A percentile compares a stretch with the other conserved stretches of the same genome.
Conservation (phyloP, 2,113 vertebrate species). For the Cyanoderma ruficeps region DNA sequence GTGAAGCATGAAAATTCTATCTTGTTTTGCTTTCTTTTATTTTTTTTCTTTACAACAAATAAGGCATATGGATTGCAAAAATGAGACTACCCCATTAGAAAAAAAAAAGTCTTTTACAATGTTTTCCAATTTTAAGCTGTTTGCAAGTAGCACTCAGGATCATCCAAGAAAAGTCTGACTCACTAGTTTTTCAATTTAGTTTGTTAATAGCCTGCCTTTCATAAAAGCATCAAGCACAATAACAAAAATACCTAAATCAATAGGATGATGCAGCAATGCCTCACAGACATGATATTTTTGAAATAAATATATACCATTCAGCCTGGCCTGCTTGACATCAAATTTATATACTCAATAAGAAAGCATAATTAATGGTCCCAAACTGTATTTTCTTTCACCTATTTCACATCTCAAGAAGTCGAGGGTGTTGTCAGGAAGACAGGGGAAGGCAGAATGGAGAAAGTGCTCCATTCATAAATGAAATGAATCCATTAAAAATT, state of each 20-base stretch:
- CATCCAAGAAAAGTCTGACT: constrained; percentile 71
- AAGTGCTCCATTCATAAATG: constrained; percentile 59
- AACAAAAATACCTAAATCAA: constrained; percentile 81
- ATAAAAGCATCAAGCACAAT: constrained; percentile 80
- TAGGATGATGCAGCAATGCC: constrained; percentile 76
- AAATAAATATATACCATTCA: constrained; percentile 80
- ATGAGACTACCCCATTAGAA: constrained; percentile 68
- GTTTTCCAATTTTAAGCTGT: constrained; percentile 72
- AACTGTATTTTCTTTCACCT: constrained; percentile 74
- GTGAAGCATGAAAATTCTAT: constrained; percentile 69
- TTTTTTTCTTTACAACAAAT: constrained; percentile 37
- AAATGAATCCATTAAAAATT: constrained; percentile 56
- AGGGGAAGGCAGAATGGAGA: not conserved
- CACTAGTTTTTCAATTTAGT: constrained; percentile 82
- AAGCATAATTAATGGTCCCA: constrained; percentile 78
- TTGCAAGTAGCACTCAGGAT: constrained; percentile 55
- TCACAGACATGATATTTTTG: constrained; percentile 78
- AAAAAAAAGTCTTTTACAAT: constrained; percentile 70
- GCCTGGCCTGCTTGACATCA: constrained; percentile 68
- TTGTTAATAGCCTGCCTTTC: constrained; percentile 82
- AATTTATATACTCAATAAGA: constrained; percentile 82
- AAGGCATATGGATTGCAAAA: constrained; percentile 72
- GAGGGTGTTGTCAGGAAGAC: constrained; percentile 40
- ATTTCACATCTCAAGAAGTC: constrained; percentile 71
- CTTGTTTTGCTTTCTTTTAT: not conserved